A percentile compares a stretch with the other conserved stretches of the same genome.
Evolutionary conservation across 2,113 vertebrate genomes (phyloP).

Genomic region (Acrocephalus kingi): DNA sequence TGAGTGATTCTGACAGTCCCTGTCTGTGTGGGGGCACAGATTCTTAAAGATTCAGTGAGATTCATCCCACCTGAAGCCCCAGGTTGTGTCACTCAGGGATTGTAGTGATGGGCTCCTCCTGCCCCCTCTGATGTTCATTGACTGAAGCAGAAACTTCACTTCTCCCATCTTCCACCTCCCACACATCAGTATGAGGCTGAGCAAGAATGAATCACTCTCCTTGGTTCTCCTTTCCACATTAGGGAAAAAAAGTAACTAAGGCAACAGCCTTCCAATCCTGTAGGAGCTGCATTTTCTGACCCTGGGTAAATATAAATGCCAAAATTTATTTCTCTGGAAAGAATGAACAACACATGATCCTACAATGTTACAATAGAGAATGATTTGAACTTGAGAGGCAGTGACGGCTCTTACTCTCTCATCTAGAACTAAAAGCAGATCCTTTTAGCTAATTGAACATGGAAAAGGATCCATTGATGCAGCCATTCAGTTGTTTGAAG

Average conservation of each 20-base stretch:
- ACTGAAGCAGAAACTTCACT: not conserved
- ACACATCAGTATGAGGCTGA: not conserved
- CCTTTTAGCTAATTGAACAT: not conserved
- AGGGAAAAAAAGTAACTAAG: not conserved
- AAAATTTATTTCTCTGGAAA: not conserved
- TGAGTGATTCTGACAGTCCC: rapidly evolving
- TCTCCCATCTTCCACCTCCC: not conserved
- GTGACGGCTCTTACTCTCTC: not conserved
- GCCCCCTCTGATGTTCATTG: not conserved
- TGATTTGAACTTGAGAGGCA: not conserved
- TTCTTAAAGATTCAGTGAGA: not conserved
- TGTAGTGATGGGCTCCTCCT: not conserved
- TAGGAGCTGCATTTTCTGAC: not conserved
- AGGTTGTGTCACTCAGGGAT: not conserved
- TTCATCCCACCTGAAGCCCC: not conserved
- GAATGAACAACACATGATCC: not conserved
- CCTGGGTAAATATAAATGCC: not conserved
- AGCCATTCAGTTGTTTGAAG: not conserved
- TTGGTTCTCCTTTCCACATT: not conserved
- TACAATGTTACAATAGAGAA: not conserved
- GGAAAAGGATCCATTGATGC: not conserved
- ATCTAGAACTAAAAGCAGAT: not conserved
- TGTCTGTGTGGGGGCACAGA: not conserved
- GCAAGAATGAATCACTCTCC: not conserved
- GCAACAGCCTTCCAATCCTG: not conserved